A percentile compares a stretch with the other conserved stretches of the same genome.
Evolutionary conservation across 2,888 invertebrate genomes (phyloP).

Genomic region (Notodonta ziczac): DNA sequence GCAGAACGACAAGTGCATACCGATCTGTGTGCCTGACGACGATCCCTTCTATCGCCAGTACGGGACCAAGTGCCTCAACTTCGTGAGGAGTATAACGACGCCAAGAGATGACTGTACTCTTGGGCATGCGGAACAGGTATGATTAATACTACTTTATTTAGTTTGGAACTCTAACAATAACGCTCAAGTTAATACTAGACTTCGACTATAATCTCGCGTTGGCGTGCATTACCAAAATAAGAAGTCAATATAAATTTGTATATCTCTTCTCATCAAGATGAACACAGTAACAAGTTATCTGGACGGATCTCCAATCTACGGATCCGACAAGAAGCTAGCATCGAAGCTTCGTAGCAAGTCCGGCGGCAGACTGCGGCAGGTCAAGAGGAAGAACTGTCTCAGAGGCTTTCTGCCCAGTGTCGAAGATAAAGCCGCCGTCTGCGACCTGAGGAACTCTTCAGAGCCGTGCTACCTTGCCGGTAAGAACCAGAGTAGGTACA

Average conservation of each 20-base stretch:
- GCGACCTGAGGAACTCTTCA: constrained; percentile 66
- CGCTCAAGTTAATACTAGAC: no score
- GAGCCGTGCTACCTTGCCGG: constrained; percentile 79
- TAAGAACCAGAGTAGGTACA: constrained; percentile 35
- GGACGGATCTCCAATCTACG: constrained; percentile 83
- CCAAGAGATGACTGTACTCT: constrained; percentile 82
- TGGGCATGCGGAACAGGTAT: constrained; percentile 85
- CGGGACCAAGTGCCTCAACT: constrained; percentile 83
- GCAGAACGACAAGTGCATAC: constrained; percentile 85
- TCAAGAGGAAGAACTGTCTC: constrained; percentile 52
- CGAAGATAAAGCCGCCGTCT: constrained; percentile 66
- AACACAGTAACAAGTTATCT: constrained; percentile 87
- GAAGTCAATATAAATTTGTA: background rate
- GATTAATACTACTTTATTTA: no score
- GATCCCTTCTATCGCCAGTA: constrained; percentile 82
- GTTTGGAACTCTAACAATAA: no score
- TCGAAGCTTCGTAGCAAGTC: constrained; percentile 65
- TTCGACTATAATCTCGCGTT: no score
- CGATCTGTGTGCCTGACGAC: constrained; percentile 82
- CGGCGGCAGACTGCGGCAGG: constrained; percentile 73
- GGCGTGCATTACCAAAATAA: no score
- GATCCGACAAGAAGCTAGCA: constrained; percentile 66
- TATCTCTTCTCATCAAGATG: constrained; percentile 76
- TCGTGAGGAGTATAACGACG: constrained; percentile 84
- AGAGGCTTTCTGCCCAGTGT: constrained; percentile 72